Percentiles rank a stretch among this genome's conserved stretches.
These are phyloP conservation scores for Bombus pascuorum DNA, from an alignment of 1,140 invertebrate genomes.

Conservation along the genomic window DNA sequence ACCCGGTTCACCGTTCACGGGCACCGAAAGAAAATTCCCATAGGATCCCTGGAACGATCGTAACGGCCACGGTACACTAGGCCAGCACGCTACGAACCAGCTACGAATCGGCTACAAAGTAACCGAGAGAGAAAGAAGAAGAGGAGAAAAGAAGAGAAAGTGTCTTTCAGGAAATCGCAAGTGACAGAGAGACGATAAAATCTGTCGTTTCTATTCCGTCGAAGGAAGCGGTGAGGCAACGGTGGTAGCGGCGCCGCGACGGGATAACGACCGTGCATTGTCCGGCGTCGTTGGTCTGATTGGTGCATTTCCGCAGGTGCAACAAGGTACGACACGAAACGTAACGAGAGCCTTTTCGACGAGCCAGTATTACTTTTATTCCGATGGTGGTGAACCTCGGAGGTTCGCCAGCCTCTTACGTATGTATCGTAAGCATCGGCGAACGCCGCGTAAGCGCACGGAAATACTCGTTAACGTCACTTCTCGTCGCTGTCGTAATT, in stretches of 20 bases:
- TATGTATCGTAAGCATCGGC: slow-evolving; percentile 56
- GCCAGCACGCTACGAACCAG: not conserved
- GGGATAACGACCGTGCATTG: slow-evolving; percentile 56
- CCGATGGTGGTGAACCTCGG: slow-evolving; percentile 10
- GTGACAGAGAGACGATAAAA: slow-evolving; percentile 48
- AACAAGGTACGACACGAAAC: slow-evolving; percentile 52
- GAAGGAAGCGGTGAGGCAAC: not conserved
- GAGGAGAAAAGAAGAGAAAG: slow-evolving; percentile 14
- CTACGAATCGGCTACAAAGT: not conserved
- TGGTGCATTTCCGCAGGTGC: slow-evolving; percentile 52
- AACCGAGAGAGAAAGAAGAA: not conserved
- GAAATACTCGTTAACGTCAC: slow-evolving; percentile 64
- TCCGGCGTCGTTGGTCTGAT: slow-evolving; percentile 44
- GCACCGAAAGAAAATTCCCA: slow-evolving; percentile 20
- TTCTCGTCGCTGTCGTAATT: slow-evolving; percentile 59
- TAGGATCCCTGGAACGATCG: not conserved
- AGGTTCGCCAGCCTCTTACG: slow-evolving; percentile 47
- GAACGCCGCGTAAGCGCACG: slow-evolving; percentile 46
- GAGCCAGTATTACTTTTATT: slow-evolving; percentile 46
- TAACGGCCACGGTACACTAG: not conserved
- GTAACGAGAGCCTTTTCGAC: slow-evolving; percentile 66
- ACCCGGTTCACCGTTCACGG: not conserved
- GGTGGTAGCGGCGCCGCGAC: slow-evolving; percentile 34
- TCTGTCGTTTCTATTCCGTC: slow-evolving; percentile 55
- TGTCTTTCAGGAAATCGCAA: slow-evolving; percentile 38